phyloP scores from a whole-genome alignment of 2,113 vertebrate genomes.

The Lepisosteus oculatus region DNA sequence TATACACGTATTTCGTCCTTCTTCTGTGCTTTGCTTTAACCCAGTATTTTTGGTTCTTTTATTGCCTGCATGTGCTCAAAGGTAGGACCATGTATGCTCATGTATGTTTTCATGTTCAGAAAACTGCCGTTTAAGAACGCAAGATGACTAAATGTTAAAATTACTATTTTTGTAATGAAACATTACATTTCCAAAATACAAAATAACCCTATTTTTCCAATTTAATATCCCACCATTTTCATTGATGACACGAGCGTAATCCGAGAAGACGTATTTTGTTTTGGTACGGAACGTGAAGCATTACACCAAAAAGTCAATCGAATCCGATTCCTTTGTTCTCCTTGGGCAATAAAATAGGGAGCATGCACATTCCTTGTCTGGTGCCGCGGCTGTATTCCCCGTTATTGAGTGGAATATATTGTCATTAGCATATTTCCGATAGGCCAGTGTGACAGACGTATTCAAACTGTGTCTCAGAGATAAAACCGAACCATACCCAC shows the following conservation, averaged over 20 bases:
- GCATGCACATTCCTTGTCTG: neutral
- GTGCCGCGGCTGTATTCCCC: neutral
- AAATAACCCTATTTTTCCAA: neutral
- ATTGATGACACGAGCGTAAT: neutral
- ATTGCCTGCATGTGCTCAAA: too few relatives aligned
- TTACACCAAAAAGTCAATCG: neutral
- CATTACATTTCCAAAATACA: too few relatives aligned
- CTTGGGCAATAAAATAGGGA: neutral
- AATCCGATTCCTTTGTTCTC: neutral
- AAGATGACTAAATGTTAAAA: too few relatives aligned
- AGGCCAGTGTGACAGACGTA: neutral
- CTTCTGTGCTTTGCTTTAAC: too few relatives aligned
- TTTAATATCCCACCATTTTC: neutral
- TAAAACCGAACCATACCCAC: too few relatives aligned
- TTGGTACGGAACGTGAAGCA: neutral
- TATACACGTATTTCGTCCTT: too few relatives aligned
- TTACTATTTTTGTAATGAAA: too few relatives aligned
- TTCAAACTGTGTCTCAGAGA: neutral
- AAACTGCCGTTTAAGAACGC: too few relatives aligned
- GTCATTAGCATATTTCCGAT: too few relatives aligned
- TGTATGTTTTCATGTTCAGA: too few relatives aligned
- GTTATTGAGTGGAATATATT: neutral
- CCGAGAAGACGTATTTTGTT: neutral
- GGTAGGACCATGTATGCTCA: too few relatives aligned
- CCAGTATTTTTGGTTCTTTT: too few relatives aligned